phyloP scores from a whole-genome alignment of 2,797 vertebrate genomes.

The Intellagama lesueurii region DNA sequence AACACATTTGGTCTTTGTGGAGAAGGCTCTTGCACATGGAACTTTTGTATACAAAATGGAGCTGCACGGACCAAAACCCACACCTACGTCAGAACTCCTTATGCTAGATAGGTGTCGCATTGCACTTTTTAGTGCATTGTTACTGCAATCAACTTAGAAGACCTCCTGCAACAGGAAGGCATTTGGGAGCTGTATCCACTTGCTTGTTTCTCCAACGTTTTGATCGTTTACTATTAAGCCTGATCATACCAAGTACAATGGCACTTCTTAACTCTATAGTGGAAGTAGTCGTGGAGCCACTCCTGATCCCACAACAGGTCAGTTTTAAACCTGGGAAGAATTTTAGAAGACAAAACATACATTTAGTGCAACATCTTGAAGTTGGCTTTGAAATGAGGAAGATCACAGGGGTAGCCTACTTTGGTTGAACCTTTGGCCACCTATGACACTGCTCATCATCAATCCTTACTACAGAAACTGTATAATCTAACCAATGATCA shows the following conservation, averaged over 20 bases:
- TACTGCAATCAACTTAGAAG: background rate
- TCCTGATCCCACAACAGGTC: too few species aligned
- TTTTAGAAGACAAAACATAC: too few species aligned
- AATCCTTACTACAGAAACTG: too few species aligned
- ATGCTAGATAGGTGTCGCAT: background rate
- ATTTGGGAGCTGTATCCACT: background rate
- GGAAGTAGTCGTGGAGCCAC: too few species aligned
- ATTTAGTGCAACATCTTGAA: too few species aligned
- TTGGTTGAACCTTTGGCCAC: too few species aligned
- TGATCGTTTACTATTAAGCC: background rate
- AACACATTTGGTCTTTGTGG: background rate
- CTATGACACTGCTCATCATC: too few species aligned
- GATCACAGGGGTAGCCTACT: too few species aligned
- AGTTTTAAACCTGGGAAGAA: too few species aligned
- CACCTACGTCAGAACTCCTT: background rate
- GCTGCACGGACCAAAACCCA: background rate
- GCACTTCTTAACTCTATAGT: too few species aligned
- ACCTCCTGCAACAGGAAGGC: background rate
- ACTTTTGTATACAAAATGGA: background rate
- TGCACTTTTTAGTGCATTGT: background rate
- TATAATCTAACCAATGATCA: too few species aligned
- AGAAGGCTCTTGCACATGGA: background rate
- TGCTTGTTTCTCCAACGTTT: background rate
- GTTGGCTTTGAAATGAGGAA: too few species aligned
- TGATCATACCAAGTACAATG: background rate